phyloP scores from a whole-genome alignment of 2,888 invertebrate species.

The Cephus pulcher region DNA sequence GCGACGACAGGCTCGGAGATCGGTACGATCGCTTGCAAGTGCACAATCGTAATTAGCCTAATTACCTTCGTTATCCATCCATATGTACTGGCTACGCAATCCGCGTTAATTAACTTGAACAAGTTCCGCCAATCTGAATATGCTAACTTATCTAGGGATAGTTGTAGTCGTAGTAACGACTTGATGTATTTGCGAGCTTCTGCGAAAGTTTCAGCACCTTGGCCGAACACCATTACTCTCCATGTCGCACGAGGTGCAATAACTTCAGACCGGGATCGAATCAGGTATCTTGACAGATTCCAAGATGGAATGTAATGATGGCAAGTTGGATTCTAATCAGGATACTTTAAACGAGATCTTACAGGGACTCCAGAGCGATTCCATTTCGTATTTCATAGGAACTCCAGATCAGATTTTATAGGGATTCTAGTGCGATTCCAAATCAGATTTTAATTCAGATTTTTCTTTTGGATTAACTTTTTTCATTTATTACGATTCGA shows the following conservation, averaged over 20 bases:
- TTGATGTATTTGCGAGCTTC: background rate
- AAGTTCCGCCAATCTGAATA: constrained; percentile 25
- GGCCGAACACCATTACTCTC: background rate
- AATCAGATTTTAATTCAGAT: too few species aligned
- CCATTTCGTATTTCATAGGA: too few species aligned
- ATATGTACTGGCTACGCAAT: background rate
- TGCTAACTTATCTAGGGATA: background rate
- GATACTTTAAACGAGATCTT: too few species aligned
- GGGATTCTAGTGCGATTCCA: too few species aligned
- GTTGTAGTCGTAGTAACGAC: background rate
- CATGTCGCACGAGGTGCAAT: background rate
- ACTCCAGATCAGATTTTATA: too few species aligned
- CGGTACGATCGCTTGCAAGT: constrained; percentile 5
- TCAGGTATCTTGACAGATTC: too few species aligned
- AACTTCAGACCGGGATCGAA: background rate
- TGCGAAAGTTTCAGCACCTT: background rate
- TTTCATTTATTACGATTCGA: too few species aligned
- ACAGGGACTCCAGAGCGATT: too few species aligned
- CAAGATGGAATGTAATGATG: too few species aligned
- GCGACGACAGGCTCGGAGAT: background rate
- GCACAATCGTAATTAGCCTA: constrained; percentile 23
- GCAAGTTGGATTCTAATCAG: too few species aligned
- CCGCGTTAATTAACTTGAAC: constrained; percentile 35
- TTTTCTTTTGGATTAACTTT: too few species aligned
- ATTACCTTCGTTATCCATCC: constrained; percentile 16